Percentiles rank a stretch among this genome's conserved stretches.
These are phyloP conservation scores for Drosophila arizonae DNA, from an alignment of 1,140 invertebrate species.

Conservation along the genomic window DNA sequence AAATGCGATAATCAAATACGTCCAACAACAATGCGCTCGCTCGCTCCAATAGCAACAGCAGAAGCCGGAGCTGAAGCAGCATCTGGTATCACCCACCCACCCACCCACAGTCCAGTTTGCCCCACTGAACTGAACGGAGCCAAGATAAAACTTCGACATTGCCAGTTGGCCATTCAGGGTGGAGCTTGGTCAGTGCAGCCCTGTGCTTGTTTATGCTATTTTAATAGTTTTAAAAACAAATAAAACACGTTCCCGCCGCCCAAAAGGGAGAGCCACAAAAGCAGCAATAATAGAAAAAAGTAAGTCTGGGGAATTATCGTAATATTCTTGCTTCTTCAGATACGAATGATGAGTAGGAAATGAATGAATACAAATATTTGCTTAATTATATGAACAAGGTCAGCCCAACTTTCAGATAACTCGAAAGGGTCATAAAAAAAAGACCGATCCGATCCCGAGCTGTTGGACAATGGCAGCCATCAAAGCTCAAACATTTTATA, in stretches of 20 bases:
- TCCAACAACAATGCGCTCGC: constrained; percentile 71
- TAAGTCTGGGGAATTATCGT: too few species aligned
- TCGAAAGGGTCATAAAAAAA: constrained; percentile 44
- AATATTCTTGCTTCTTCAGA: background rate
- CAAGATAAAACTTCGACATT: constrained; percentile 74
- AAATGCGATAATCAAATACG: constrained; percentile 80
- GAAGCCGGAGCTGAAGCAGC: constrained; percentile 26
- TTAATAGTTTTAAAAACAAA: constrained; percentile 79
- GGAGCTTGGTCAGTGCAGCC: constrained; percentile 23
- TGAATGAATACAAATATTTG: background rate
- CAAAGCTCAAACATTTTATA: constrained; percentile 28
- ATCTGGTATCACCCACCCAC: constrained; percentile 13
- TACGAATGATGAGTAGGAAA: background rate
- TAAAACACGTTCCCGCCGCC: constrained; percentile 61
- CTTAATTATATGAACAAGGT: too few species aligned
- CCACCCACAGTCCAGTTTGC: background rate
- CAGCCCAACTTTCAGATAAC: too few species aligned
- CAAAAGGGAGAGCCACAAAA: constrained; percentile 50
- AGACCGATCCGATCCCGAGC: constrained; percentile 42
- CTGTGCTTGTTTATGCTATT: constrained; percentile 74
- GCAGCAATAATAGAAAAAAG: constrained; percentile 21
- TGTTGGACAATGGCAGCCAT: constrained; percentile 31
- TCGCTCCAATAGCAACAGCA: constrained; percentile 15
- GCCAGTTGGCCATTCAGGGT: constrained; percentile 48
- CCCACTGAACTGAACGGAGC: constrained; percentile 11